A percentile compares a stretch with the other conserved stretches of the same genome.
These are phyloP conservation scores for Nomada lathburiana DNA, from an alignment of 2,888 invertebrate species.

Conservation along the genomic window DNA sequence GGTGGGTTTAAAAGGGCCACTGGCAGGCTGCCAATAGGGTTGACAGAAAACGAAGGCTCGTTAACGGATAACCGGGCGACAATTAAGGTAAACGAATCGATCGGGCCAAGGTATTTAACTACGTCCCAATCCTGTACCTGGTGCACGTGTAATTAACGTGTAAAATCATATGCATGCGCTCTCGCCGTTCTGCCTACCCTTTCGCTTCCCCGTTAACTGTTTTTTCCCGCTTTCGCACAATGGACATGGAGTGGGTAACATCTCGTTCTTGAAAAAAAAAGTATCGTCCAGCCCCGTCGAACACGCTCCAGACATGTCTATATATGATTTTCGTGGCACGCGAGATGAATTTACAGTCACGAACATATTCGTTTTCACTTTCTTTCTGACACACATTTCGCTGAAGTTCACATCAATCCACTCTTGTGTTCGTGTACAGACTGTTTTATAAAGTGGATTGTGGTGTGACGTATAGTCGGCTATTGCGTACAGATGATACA, in stretches of 20 bases:
- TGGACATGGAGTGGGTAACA: not conserved
- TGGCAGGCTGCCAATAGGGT: constrained; percentile 75
- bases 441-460: not conserved
- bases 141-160: constrained; percentile 52
- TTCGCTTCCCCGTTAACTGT: not conserved
- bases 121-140: constrained; percentile 13
- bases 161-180: constrained; percentile 41
- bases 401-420: not conserved
- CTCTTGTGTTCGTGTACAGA: not conserved
- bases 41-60: constrained; percentile 68
- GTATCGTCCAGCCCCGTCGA: not conserved
- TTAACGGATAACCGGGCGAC: constrained; percentile 72
- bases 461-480: not conserved
- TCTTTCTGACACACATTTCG: not conserved
- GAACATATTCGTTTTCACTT: not conserved
- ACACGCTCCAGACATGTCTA: too few species aligned
- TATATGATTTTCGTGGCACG: not conserved
- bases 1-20: constrained; percentile 71
- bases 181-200: constrained; percentile 15
- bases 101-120: constrained; percentile 66
- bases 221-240: too few species aligned
- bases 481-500: not conserved
- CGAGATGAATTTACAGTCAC: not conserved
- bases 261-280: not conserved
- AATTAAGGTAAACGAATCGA: constrained; percentile 77